Evolutionary conservation across 1,140 invertebrate genomes (phyloP).

Genomic region (Lepidurus arcticus): DNA sequence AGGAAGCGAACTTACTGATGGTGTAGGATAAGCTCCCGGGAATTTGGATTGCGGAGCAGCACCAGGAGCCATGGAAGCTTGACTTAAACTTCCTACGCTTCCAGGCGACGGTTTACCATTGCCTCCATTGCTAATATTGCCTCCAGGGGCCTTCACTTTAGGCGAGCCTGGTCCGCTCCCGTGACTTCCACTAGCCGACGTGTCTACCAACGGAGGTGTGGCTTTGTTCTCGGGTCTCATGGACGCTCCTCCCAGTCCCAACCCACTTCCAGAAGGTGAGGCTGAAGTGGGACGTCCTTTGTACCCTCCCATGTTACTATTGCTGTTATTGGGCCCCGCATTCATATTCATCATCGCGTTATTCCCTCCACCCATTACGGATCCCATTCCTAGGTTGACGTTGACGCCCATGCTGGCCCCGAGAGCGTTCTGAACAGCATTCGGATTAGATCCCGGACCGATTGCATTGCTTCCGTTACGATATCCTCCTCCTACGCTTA

Average conservation of each 20-base stretch:
- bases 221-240: neutral
- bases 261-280: neutral
- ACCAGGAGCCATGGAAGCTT: conserved; percentile 13
- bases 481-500: neutral
- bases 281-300: neutral
- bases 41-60: neutral
- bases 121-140: neutral
- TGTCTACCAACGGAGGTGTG: neutral
- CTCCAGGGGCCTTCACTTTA: neutral
- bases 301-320: neutral
- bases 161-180: neutral
- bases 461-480: neutral
- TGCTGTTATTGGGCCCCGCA: neutral
- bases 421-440: neutral
- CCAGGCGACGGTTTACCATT: neutral
- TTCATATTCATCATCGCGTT: neutral
- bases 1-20: neutral
- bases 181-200: neutral
- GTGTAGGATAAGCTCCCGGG: neutral
- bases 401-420: neutral
- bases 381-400: neutral
- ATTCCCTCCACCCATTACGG: neutral
- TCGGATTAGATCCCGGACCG: neutral
- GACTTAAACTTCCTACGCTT: neutral
- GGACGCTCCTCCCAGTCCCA: neutral